Percentiles rank a stretch among this genome's conserved stretches.
phyloP scores from a whole-genome alignment of 2,888 invertebrate species.

The Mamestra brassicae region DNA sequence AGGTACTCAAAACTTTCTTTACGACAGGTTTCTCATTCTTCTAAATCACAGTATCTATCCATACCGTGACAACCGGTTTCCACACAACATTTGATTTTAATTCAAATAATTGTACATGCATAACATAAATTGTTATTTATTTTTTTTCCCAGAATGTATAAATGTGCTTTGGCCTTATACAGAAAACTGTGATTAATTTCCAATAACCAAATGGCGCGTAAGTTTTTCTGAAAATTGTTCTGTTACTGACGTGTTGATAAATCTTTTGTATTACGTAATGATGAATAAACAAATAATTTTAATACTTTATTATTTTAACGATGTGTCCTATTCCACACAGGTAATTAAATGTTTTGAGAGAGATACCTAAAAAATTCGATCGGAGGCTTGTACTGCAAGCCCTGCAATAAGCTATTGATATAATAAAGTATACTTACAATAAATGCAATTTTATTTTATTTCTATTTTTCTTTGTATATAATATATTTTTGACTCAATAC shows the following conservation, averaged over 20 bases:
- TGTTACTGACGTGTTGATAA: constrained; percentile 2
- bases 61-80: too few relatives aligned
- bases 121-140: not conserved
- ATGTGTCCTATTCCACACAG: too few relatives aligned
- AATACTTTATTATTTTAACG: not conserved
- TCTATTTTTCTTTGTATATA: too few relatives aligned
- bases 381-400: too few relatives aligned
- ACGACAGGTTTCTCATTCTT: too few relatives aligned
- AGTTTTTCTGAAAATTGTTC: not conserved
- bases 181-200: constrained; percentile 1
- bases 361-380: too few relatives aligned
- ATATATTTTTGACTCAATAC: too few relatives aligned
- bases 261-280: not conserved
- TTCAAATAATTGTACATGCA: not conserved
- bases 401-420: too few relatives aligned
- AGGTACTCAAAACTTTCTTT: not conserved
- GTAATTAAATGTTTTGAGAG: too few relatives aligned
- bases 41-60: too few relatives aligned
- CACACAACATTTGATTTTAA: not conserved
- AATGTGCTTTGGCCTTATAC: not conserved
- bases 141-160: not conserved
- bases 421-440: too few relatives aligned
- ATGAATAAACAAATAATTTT: constrained; percentile 1
- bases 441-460: too few relatives aligned
- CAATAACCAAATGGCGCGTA: constrained; percentile 6